Evolutionary conservation across 2,797 vertebrate genomes (phyloP).

Genomic region (Phylloscopus collybita): DNA sequence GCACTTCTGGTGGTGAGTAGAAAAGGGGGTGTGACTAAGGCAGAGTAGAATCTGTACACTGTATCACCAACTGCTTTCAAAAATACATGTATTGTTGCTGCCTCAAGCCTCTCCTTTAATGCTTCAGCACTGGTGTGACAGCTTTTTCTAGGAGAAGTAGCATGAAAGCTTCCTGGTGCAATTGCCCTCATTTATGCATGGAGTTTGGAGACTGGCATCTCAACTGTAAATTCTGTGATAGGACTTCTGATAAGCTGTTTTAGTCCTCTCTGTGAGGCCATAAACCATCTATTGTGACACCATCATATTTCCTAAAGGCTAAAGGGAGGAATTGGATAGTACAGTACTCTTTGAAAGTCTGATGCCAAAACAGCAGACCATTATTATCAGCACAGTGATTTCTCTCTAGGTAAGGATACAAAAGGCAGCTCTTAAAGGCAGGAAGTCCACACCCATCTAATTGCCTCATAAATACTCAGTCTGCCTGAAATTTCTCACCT

Average conservation of each 20-base stretch:
- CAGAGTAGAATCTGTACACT: neutral
- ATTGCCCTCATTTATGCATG: neutral
- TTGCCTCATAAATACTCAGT: neutral
- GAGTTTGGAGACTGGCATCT: neutral
- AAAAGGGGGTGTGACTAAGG: neutral
- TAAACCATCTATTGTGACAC: neutral
- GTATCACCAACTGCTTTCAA: neutral
- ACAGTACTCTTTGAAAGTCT: neutral
- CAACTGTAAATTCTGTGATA: neutral
- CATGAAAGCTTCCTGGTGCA: neutral
- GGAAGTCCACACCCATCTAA: constrained; percentile 27
- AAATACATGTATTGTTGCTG: neutral
- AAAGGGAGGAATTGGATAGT: neutral
- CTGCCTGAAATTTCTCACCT: neutral
- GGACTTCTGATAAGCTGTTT: neutral
- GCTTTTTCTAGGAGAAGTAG: neutral
- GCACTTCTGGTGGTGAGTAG: neutral
- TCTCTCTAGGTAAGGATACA: neutral
- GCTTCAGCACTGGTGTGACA: neutral
- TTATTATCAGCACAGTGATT: neutral
- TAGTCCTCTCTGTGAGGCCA: neutral
- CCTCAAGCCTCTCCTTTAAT: neutral
- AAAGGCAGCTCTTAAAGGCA: constrained; percentile 12
- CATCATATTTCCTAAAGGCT: neutral
- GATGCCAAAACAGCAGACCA: neutral